Evolutionary conservation across 2,888 invertebrate species (phyloP).

Genomic region (Creontiades dilutus): DNA sequence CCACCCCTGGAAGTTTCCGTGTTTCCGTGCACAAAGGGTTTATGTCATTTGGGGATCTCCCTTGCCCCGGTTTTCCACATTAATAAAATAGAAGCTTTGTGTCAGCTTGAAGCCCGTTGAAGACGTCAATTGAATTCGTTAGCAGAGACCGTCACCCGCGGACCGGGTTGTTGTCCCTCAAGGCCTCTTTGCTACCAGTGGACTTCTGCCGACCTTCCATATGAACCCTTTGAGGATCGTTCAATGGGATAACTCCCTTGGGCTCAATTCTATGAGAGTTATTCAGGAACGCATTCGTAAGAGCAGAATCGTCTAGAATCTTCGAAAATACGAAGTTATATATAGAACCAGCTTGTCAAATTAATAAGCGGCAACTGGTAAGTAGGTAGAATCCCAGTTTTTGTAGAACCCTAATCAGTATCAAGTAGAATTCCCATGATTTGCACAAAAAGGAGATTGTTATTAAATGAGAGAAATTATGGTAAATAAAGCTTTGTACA

Average conservation of each 20-base stretch:
- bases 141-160: background rate
- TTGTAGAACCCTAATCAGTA: no score
- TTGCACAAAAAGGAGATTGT: no score
- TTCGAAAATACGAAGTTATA: no score
- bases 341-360: no score
- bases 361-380: no score
- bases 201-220: background rate
- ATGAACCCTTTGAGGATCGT: background rate
- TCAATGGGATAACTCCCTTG: background rate
- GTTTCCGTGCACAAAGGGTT: background rate
- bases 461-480: no score
- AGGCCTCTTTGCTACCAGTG: background rate
- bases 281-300: no score
- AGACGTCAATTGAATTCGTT: conserved; percentile 39
- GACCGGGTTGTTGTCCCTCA: background rate
- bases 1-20: conserved; percentile 1
- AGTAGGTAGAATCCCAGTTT: no score
- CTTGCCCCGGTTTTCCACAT: background rate
- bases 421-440: no score
- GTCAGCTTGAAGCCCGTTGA: background rate
- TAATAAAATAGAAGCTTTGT: conserved; percentile 4
- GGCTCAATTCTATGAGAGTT: no score
- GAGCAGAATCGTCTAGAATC: no score
- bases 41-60: background rate
- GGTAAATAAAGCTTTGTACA: no score